Evolutionary conservation across 2,797 vertebrate species (phyloP), one percentile per base, ranked within the genome.

Genomic region (Serranus cabrilla): DNA sequence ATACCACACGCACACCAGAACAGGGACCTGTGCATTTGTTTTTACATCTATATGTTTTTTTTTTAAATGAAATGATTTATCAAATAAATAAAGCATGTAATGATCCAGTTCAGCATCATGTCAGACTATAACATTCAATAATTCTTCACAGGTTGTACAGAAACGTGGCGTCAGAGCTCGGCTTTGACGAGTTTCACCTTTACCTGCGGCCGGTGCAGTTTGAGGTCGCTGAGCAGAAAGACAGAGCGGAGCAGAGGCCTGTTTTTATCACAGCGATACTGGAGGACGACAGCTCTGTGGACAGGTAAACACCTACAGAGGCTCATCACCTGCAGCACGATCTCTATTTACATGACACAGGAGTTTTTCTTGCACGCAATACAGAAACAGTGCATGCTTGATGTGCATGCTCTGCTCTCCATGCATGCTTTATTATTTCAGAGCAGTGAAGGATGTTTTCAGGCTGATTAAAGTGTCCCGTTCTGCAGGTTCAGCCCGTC

Each of bases 161-260:
- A 57, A 63, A 78, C 50, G 74, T 95, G 89, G 89, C 91, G 0
- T 61, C 51, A 25, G 92, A 95, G 80, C 90, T 93, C 90, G 91
- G 91, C 69, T 96, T 96, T 55, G 91, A 90, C 45, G 92, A 94
- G 25, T 95, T 89, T 81, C 94, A 94, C 83, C 84, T 96, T 37
- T 89, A 95, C 46, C 31, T 96, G 90, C 92, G 94, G 51, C 93
- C 95, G 0, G 54, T 93, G 71, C 87, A 83, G 70, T 96, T 97
- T 54, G 88, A 96, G 78, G 91, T 86, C 50, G 90, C 93, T 62
- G 81, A 91, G 39, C 82, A 86, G 34, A 93, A 81, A 74, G 80
- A 91, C 52, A 83, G 86, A 66, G 74, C 71, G 31, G 92, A 93
- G 37, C 90, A 90, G 3, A 81, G 83, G 43, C 89, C 94, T 17